Conservation (phyloP, 2,888 invertebrate species). For the Seira ritae region DNA sequence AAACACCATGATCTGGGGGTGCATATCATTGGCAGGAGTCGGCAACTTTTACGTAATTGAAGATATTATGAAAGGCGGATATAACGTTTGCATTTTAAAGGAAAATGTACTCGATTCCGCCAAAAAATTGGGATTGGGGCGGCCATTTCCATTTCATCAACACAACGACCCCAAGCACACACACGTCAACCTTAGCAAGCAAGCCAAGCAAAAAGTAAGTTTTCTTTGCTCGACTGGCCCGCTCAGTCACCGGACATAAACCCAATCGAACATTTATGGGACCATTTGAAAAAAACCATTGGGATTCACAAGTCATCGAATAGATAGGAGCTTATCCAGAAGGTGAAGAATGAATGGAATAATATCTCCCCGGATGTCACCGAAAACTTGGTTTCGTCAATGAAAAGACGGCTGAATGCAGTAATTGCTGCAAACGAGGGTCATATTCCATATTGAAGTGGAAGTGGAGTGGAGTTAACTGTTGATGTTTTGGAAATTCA, state of each 20-base stretch:
- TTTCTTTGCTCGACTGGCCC: slow-evolving; percentile 35
- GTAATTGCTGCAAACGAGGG: background rate
- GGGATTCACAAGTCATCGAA: background rate
- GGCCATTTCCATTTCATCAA: background rate
- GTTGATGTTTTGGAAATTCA: too few species aligned
- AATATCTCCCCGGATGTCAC: background rate
- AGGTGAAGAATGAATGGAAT: background rate
- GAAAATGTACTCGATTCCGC: too few species aligned
- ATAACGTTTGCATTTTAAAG: too few species aligned
- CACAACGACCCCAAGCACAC: background rate
- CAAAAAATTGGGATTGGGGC: too few species aligned
- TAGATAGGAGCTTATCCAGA: background rate
- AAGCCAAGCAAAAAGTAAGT: slow-evolving; percentile 21
- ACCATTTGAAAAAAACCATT: background rate
- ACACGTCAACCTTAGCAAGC: too few species aligned
- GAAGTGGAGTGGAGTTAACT: too few species aligned
- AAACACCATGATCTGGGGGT: too few species aligned
- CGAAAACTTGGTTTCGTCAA: background rate
- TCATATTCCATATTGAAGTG: too few species aligned
- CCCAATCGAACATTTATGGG: slow-evolving; percentile 39
- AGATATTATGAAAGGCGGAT: too few species aligned
- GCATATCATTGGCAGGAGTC: too few species aligned
- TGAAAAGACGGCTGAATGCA: slow-evolving; percentile 2
- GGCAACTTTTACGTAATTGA: too few species aligned
- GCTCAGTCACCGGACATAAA: slow-evolving; percentile 42